Conservation (phyloP, 2,113 vertebrate genomes). For the Tragelaphus strepsiceros region DNA sequence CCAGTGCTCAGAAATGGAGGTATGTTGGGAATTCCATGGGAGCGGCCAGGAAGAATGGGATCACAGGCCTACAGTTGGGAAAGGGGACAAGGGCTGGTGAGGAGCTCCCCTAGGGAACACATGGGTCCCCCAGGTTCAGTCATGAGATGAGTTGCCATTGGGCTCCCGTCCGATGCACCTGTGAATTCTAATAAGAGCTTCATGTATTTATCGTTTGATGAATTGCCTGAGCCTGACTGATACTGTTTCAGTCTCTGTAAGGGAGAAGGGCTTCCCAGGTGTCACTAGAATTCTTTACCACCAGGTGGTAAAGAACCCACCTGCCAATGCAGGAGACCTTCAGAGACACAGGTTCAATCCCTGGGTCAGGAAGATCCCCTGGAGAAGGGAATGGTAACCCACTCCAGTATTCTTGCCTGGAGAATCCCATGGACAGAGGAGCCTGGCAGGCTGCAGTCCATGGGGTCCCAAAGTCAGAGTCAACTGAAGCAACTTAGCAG, state of each 20-base stretch:
- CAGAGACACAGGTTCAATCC: neutral
- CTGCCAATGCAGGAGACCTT: neutral
- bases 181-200: neutral
- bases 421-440: neutral
- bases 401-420: neutral
- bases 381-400: neutral
- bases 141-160: rapidly evolving
- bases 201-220: neutral
- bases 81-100: neutral
- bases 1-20: neutral
- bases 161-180: neutral
- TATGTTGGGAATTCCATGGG: neutral
- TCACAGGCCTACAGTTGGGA: neutral
- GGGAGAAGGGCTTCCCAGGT: neutral
- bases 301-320: too few relatives aligned
- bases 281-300: neutral
- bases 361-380: neutral
- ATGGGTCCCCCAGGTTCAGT: neutral
- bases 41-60: neutral
- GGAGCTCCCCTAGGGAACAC: neutral
- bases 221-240: neutral
- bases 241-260: neutral
- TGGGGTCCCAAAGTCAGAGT: neutral
- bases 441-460: neutral
- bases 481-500: neutral